Evolutionary conservation across 2,888 invertebrate species (phyloP).

Genomic region (Apotomis turbidana): DNA sequence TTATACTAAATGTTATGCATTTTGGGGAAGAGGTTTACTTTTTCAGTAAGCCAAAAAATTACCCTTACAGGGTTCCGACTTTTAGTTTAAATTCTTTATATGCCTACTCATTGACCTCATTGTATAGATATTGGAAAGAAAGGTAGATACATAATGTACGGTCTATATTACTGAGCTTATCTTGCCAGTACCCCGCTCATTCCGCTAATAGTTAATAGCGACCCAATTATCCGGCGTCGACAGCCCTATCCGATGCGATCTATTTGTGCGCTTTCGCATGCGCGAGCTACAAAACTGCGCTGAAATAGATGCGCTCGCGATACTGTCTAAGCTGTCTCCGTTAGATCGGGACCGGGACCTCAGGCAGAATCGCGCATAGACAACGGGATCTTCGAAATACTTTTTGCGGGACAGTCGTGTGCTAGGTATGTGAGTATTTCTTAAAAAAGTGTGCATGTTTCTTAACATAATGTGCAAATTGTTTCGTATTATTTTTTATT

Average conservation of each 20-base stretch:
- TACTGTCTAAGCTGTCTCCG: conserved; percentile 11
- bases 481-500: no score
- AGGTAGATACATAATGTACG: neutral
- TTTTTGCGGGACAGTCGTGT: neutral
- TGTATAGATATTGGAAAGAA: no score
- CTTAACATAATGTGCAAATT: no score
- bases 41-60: no score
- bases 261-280: conserved; percentile 59
- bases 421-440: no score
- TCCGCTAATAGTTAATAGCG: conserved; percentile 24
- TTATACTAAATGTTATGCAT: no score
- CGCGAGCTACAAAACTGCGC: conserved; percentile 55
- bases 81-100: no score
- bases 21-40: no score
- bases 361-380: neutral
- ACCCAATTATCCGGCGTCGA: conserved; percentile 33
- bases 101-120: no score
- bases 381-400: neutral
- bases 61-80: no score
- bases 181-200: conserved; percentile 23
- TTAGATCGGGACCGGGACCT: neutral
- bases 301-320: conserved; percentile 57
- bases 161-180: neutral
- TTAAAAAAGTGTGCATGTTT: no score
- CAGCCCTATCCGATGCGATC: conserved; percentile 54